These are phyloP conservation scores for Coilia nasus DNA, from an alignment of 2,797 vertebrate genomes.

Conservation along the genomic window DNA sequence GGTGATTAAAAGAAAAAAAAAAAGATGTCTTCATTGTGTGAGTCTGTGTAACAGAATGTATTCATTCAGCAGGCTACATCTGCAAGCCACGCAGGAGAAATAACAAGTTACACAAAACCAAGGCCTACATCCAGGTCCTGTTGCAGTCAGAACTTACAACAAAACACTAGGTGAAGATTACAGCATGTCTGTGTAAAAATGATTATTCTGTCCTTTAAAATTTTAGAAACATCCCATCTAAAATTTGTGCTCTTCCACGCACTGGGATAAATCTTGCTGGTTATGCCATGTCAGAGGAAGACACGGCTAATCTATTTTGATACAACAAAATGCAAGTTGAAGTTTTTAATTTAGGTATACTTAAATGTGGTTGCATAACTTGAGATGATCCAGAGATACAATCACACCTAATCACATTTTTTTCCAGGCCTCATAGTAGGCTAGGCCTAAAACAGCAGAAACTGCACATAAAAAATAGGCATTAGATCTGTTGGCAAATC, in stretches of 20 bases:
- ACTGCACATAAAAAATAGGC: no score
- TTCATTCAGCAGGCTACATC: neutral
- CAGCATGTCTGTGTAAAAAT: neutral
- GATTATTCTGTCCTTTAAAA: neutral
- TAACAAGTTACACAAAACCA: neutral
- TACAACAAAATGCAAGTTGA: no score
- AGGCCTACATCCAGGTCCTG: neutral
- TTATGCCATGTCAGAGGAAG: neutral
- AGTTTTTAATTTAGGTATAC: no score
- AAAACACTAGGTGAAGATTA: neutral
- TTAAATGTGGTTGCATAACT: no score
- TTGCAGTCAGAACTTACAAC: neutral
- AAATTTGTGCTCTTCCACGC: neutral
- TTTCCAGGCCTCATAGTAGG: no score
- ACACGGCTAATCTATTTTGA: no score
- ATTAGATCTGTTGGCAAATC: no score
- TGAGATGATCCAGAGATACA: no score
- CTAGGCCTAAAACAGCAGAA: no score
- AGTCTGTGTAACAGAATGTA: neutral
- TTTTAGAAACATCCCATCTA: neutral
- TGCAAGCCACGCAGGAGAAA: neutral
- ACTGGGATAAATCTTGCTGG: neutral
- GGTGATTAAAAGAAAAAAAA: neutral
- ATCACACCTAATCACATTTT: no score
- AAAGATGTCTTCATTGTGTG: neutral